Evolutionary conservation across 2,797 vertebrate species (phyloP).

Genomic region (Anguilla obscura): DNA sequence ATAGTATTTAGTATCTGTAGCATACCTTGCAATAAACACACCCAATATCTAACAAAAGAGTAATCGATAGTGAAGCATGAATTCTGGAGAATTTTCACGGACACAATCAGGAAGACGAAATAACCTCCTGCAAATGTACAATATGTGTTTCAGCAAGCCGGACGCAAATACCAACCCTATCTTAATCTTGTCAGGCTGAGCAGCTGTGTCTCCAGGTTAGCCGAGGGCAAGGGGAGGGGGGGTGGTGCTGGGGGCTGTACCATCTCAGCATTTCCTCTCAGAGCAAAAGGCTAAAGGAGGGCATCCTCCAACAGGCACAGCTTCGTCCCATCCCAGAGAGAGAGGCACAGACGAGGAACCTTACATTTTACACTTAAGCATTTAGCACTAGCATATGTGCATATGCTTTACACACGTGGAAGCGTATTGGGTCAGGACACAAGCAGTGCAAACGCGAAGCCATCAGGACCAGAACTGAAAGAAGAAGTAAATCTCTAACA

Average conservation of each 20-base stretch:
- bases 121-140: neutral
- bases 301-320: neutral
- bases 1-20: neutral
- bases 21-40: neutral
- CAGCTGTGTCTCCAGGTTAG: conserved; percentile 6
- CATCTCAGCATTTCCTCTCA: neutral
- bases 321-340: neutral
- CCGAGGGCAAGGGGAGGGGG: neutral
- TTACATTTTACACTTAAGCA: neutral
- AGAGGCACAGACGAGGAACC: neutral
- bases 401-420: neutral
- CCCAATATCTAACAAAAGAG: neutral
- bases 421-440: neutral
- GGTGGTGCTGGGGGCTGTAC: neutral
- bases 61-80: neutral
- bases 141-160: neutral
- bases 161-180: neutral
- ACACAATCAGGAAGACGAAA: neutral
- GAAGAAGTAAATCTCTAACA: neutral
- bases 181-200: neutral
- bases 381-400: neutral
- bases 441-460: neutral
- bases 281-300: neutral
- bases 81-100: neutral
- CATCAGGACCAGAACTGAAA: neutral